Conservation (phyloP, 2,113 vertebrate species). For the Etia nguti region DNA sequence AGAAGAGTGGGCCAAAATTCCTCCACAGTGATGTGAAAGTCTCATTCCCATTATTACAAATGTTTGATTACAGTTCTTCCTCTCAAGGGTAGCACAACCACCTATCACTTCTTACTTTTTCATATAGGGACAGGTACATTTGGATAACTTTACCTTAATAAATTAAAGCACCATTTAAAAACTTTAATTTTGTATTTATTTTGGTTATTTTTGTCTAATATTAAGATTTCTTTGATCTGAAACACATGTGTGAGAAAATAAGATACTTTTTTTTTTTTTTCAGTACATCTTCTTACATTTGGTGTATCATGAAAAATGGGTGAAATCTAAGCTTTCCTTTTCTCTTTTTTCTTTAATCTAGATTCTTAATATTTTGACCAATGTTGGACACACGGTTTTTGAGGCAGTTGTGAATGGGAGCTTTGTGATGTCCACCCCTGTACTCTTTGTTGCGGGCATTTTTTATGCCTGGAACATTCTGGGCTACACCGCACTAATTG, state of each 20-base stretch:
- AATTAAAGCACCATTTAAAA: neutral
- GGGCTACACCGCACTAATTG: constrained; percentile 74
- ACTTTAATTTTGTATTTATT: neutral
- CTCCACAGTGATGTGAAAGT: neutral
- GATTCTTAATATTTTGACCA: constrained; percentile 78
- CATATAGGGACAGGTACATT: neutral
- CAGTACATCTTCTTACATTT: neutral
- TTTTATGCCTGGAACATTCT: constrained; percentile 71
- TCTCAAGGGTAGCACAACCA: neutral
- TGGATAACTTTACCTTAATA: neutral
- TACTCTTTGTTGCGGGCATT: constrained; percentile 62
- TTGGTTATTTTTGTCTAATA: neutral
- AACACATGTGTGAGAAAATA: neutral
- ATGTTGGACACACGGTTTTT: constrained; percentile 75
- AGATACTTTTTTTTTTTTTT: neutral
- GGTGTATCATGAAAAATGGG: neutral
- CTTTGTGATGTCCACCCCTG: constrained; percentile 61
- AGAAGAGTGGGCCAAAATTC: neutral
- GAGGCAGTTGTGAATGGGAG: constrained; percentile 73
- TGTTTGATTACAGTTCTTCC: neutral
- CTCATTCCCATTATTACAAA: neutral
- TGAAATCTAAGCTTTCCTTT: neutral
- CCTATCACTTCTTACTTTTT: neutral
- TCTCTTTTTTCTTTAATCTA: constrained; percentile 19
- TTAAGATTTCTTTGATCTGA: neutral